phyloP scores from a whole-genome alignment of 1,140 invertebrate species.

The Pogonognathellus flavescens region DNA sequence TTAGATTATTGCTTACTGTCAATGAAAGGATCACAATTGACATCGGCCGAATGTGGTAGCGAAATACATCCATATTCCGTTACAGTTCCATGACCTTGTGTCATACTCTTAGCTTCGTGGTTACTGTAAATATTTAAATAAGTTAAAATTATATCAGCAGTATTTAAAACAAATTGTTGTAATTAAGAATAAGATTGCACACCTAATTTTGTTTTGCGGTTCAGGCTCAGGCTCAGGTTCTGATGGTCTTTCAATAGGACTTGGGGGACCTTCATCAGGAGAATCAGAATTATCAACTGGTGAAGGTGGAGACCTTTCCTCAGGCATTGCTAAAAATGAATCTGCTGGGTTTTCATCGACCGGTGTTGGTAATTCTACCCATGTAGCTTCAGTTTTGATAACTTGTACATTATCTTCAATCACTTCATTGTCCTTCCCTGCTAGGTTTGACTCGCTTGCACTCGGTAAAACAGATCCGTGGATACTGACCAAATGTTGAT shows the following conservation, averaged over 20 bases:
- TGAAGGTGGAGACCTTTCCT: too few relatives aligned
- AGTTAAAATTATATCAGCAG: neutral
- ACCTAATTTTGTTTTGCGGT: too few relatives aligned
- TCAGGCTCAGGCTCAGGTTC: neutral
- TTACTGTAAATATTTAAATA: neutral
- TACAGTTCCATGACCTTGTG: neutral
- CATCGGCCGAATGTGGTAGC: neutral
- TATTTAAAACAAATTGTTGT: neutral
- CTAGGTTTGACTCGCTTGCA: neutral
- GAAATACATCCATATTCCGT: neutral
- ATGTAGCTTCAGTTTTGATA: neutral
- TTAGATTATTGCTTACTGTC: constrained; percentile 35
- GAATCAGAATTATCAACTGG: neutral
- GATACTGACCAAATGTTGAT: neutral
- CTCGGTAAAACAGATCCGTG: neutral
- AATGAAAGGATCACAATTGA: constrained; percentile 26
- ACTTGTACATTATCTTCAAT: neutral
- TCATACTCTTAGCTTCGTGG: neutral
- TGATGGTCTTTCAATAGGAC: neutral
- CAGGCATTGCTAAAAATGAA: neutral
- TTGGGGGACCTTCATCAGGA: neutral
- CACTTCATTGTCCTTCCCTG: neutral
- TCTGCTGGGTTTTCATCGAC: neutral
- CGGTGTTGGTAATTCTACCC: neutral
- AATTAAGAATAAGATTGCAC: too few relatives aligned